Conservation (phyloP, 2,888 invertebrate species). For the Drosophila seclusa region DNA sequence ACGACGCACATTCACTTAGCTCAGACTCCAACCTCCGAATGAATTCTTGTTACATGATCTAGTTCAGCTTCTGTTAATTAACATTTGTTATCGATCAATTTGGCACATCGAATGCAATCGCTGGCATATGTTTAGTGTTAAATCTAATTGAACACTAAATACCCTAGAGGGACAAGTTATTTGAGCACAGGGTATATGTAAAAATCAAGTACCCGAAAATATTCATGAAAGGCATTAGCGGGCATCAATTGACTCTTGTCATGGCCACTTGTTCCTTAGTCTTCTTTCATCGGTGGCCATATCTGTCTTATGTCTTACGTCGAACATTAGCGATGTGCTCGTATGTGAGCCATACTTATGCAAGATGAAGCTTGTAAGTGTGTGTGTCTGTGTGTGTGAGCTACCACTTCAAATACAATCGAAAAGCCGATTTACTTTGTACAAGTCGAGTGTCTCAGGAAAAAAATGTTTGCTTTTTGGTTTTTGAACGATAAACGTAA, state of each 20-base stretch:
- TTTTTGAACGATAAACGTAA: conserved; percentile 52
- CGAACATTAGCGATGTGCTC: conserved; percentile 15
- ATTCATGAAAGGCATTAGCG: conserved; percentile 32
- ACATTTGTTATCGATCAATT: neutral
- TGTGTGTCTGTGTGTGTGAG: conserved; percentile 27
- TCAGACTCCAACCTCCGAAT: neutral
- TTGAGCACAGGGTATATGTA: neutral
- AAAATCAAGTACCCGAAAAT: conserved; percentile 18
- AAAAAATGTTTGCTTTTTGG: conserved; percentile 73
- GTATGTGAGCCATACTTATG: conserved; percentile 11
- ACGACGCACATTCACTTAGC: neutral
- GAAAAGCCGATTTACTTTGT: conserved; percentile 79
- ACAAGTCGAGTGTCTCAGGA: conserved; percentile 67
- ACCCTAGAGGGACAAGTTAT: neutral
- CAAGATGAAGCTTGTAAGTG: conserved; percentile 16
- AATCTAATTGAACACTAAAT: neutral
- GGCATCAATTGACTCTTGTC: conserved; percentile 52
- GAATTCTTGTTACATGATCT: neutral
- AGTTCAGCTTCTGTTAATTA: neutral
- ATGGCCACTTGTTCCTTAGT: conserved; percentile 40
- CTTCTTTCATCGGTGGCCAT: conserved; percentile 19
- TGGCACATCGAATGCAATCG: neutral
- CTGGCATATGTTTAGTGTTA: neutral
- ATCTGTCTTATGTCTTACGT: conserved; percentile 42
- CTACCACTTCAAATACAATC: conserved; percentile 69